phyloP scores from a whole-genome alignment of 2,888 invertebrate species.

The Lasioglossum zephyrum region DNA sequence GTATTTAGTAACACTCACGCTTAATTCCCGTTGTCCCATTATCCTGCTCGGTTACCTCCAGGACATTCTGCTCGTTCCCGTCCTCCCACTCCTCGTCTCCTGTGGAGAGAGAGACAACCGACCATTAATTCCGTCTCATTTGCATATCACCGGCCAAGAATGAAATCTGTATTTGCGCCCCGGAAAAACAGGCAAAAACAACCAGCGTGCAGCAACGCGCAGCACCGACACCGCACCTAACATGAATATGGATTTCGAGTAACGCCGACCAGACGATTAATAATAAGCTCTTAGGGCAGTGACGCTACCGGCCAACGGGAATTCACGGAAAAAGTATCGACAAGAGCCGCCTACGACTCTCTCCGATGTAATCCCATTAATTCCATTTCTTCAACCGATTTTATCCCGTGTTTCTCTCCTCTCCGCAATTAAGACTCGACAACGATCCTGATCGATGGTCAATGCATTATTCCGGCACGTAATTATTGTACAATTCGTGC shows the following conservation, averaged over 20 bases:
- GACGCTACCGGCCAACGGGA: conserved; percentile 12
- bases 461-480: not conserved
- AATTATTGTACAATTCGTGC: no score
- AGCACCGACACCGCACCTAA: conserved; percentile 7
- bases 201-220: not conserved
- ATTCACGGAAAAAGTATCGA: conserved; percentile 31
- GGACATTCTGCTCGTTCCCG: conserved; percentile 75
- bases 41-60: conserved; percentile 77
- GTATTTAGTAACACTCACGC: conserved; percentile 72
- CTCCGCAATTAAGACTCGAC: not conserved
- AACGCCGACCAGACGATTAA: conserved; percentile 16
- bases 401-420: not conserved
- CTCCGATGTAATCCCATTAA: not conserved
- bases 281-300: conserved; percentile 31
- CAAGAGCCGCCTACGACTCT: not conserved
- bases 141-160: conserved; percentile 68
- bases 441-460: not conserved
- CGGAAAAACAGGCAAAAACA: conserved; percentile 36
- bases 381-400: not conserved
- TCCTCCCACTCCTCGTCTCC: conserved; percentile 82
- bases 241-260: conserved; percentile 51
- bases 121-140: conserved; percentile 70
- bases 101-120: conserved; percentile 71
- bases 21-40: conserved; percentile 76
- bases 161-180: conserved; percentile 62